Conservation (phyloP, 2,113 vertebrate genomes). For the Emydocephalus ijimae region DNA sequence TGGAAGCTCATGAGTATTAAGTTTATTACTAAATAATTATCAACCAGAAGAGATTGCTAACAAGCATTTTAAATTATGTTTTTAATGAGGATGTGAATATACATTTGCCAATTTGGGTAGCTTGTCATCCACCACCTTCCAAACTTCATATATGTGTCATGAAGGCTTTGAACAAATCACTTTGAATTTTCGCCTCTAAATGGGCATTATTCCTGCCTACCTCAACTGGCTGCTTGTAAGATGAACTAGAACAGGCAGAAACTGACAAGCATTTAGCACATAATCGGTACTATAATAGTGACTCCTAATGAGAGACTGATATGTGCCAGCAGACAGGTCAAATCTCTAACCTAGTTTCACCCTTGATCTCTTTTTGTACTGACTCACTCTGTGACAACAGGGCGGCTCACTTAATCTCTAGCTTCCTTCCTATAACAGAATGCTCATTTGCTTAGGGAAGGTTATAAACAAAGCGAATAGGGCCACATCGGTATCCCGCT, state of each 20-base stretch:
- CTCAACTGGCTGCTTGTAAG: neutral
- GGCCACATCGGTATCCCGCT: neutral
- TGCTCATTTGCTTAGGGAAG: neutral
- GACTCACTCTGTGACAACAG: neutral
- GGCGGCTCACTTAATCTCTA: neutral
- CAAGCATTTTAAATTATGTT: neutral
- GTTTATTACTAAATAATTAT: neutral
- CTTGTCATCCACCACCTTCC: neutral
- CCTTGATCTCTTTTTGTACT: neutral
- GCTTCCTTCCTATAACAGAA: neutral
- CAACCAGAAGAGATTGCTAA: neutral
- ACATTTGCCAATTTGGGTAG: neutral
- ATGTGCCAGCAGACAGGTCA: neutral
- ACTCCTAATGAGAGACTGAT: neutral
- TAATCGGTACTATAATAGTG: neutral
- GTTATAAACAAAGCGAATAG: neutral
- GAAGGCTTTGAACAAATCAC: neutral
- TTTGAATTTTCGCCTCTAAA: neutral
- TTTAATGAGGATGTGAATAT: neutral
- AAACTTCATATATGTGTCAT: neutral
- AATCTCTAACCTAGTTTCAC: neutral
- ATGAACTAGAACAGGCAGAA: neutral
- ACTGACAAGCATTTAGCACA: neutral
- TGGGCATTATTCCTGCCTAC: neutral
- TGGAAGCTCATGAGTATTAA: neutral